A percentile compares a stretch with the other conserved stretches of the same genome.
Evolutionary conservation across 2,888 invertebrate species (phyloP).

Genomic region (Agriotes lineatus): DNA sequence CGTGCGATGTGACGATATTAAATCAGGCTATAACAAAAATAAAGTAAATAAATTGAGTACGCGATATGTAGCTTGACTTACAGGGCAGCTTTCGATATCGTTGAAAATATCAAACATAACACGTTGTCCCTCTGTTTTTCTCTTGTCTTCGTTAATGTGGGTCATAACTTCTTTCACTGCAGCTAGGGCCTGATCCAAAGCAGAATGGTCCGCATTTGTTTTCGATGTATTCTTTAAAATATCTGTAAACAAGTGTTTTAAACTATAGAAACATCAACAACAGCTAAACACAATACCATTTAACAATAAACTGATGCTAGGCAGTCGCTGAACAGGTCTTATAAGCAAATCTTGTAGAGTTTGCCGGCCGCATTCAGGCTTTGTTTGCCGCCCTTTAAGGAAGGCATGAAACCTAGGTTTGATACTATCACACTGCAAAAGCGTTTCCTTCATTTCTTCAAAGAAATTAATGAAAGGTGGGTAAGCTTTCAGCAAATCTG

Average conservation of each 20-base stretch:
- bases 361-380: conserved; percentile 96
- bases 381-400: conserved; percentile 93
- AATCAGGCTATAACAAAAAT: conserved; percentile 76
- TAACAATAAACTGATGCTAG: conserved; percentile 94
- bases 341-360: conserved; percentile 96
- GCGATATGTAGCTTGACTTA: conserved; percentile 63
- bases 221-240: conserved; percentile 92
- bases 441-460: conserved; percentile 95
- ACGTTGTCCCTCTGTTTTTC: conserved; percentile 95
- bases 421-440: conserved; percentile 89
- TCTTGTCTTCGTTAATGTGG: conserved; percentile 97
- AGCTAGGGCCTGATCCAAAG: conserved; percentile 87
- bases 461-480: conserved; percentile 99
- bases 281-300: conserved; percentile 76
- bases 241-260: conserved; percentile 70
- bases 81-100: conserved; percentile 98
- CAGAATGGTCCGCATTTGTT: conserved; percentile 87
- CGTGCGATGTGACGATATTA: conserved; percentile 92
- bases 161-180: conserved; percentile 94
- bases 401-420: conserved; percentile 99
- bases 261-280: neutral
- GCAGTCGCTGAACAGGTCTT: conserved; percentile 96
- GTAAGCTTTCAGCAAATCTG: conserved; percentile 92
- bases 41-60: neutral
- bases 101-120: conserved; percentile 98